Conservation (phyloP, 2,797 vertebrate species). For the Chiroxiphia lanceolata region DNA sequence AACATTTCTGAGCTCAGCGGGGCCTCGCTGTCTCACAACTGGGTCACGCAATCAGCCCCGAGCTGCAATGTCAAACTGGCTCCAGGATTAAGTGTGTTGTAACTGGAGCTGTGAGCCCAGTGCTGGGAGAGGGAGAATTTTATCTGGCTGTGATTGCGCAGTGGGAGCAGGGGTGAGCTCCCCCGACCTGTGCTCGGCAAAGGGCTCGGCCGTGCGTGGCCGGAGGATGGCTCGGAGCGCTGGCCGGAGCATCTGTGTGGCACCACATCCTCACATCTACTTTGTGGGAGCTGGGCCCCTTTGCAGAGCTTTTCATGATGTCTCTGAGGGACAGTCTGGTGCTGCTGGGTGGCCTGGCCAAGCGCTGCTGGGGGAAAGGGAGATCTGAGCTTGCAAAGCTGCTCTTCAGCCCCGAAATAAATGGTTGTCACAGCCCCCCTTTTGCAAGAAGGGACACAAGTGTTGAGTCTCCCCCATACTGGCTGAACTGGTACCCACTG, state of each 20-base stretch:
- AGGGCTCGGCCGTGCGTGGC: neutral
- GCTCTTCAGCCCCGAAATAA: fast-evolving
- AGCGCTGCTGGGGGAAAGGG: neutral
- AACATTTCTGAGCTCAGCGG: constrained; percentile 27
- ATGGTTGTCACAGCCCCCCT: neutral
- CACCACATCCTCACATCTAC: fast-evolving
- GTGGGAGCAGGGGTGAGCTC: neutral
- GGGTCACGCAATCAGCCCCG: neutral
- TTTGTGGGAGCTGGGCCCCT: neutral
- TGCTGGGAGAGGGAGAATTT: neutral
- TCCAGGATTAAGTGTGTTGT: constrained; percentile 45
- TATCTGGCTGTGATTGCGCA: neutral
- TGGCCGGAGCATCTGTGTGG: fast-evolving
- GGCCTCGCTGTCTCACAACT: constrained; percentile 18
- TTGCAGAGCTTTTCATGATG: neutral
- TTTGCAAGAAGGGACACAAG: neutral
- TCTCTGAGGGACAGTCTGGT: neutral
- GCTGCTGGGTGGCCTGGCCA: neutral
- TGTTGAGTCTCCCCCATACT: fast-evolving
- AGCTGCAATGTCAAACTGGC: neutral
- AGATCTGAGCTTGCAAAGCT: neutral
- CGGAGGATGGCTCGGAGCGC: fast-evolving
- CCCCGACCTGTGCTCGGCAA: neutral
- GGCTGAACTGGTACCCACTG: neutral
- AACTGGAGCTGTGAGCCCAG: neutral